These are phyloP conservation scores for Gallirallus australis DNA, from an alignment of 2,797 vertebrate species.

Conservation along the genomic window DNA sequence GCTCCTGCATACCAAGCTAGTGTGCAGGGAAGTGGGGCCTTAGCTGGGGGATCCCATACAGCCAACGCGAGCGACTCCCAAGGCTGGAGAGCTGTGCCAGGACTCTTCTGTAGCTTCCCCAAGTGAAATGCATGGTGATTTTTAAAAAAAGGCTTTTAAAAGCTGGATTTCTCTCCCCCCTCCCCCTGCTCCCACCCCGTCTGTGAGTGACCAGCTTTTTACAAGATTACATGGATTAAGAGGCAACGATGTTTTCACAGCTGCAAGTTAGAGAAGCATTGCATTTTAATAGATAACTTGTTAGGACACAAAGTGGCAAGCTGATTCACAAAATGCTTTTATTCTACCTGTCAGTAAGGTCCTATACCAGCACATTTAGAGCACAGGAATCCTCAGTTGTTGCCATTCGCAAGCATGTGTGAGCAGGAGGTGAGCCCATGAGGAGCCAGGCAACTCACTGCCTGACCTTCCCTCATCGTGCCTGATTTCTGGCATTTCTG, in stretches of 20 bases:
- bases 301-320: neutral
- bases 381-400: fast-evolving
- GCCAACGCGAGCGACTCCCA: neutral
- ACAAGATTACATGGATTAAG: fast-evolving
- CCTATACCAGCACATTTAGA: fast-evolving
- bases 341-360: neutral
- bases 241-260: neutral
- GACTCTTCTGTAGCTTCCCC: neutral
- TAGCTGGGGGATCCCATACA: neutral
- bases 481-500: fast-evolving
- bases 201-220: neutral
- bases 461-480: neutral
- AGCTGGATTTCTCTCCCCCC: too few species aligned
- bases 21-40: conserved; percentile 62
- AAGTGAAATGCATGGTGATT: fast-evolving
- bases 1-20: conserved; percentile 84
- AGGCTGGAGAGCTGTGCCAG: fast-evolving
- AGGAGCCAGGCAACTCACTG: neutral
- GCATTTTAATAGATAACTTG: fast-evolving
- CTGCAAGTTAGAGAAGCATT: too few species aligned
- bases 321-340: neutral
- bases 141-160: too few species aligned
- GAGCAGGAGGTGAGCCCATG: neutral
- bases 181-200: too few species aligned
- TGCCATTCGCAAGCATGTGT: neutral